Conservation (phyloP, 2,113 vertebrate species). For the Antigone vipio region DNA sequence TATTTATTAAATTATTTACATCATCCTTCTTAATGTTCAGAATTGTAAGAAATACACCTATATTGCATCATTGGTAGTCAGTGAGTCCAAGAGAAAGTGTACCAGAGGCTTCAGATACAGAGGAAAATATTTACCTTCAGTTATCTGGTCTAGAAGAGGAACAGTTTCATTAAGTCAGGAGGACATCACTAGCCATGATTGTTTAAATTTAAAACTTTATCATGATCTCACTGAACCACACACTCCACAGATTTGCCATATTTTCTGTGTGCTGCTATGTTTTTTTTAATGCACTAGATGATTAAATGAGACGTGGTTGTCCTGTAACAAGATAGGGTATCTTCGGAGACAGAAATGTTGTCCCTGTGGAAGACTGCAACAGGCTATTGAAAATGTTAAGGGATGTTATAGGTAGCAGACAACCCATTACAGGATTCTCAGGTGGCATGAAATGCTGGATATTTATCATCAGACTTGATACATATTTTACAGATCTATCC, state of each 20-base stretch:
- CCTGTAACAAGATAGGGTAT: background rate
- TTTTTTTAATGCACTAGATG: background rate
- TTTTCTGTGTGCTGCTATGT: background rate
- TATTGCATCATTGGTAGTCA: background rate
- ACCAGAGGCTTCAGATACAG: background rate
- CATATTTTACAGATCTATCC: background rate
- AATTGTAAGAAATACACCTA: background rate
- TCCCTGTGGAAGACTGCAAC: background rate
- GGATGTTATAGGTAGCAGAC: background rate
- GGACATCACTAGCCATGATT: background rate
- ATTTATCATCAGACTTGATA: background rate
- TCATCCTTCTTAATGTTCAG: background rate
- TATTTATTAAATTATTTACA: background rate
- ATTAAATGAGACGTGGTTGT: background rate
- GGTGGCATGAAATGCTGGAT: background rate
- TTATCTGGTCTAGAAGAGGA: background rate
- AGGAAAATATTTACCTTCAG: background rate
- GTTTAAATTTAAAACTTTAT: background rate
- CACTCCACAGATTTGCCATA: background rate
- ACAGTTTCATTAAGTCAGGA: background rate
- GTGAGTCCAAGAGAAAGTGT: background rate
- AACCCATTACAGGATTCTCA: background rate
- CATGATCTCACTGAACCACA: background rate
- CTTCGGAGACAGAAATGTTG: background rate
- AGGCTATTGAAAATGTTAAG: background rate